phyloP scores from a whole-genome alignment of 2,888 invertebrate genomes.

The Elegia similella region DNA sequence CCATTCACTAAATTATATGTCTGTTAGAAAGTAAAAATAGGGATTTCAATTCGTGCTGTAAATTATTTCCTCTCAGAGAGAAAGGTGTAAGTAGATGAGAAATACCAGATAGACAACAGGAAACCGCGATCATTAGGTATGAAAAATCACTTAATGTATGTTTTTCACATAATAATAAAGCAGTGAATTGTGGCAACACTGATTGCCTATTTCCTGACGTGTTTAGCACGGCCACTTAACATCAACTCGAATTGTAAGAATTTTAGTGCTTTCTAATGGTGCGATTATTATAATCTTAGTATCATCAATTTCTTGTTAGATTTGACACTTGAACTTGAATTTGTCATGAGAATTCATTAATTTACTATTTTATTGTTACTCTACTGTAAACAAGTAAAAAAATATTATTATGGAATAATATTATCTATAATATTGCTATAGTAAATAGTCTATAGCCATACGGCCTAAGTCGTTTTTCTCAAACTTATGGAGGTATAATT shows the following conservation, averaged over 20 bases:
- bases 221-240: conserved; percentile 25
- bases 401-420: too few species aligned
- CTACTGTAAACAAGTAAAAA: too few species aligned
- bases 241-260: background rate
- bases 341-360: too few species aligned
- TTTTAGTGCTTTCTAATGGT: conserved; percentile 6
- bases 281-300: background rate
- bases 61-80: conserved; percentile 58
- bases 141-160: background rate
- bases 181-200: conserved; percentile 52
- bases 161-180: too few species aligned
- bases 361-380: background rate
- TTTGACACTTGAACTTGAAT: too few species aligned
- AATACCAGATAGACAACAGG: conserved; percentile 36
- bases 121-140: conserved; percentile 26
- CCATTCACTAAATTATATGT: conserved; percentile 70
- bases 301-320: background rate
- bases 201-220: conserved; percentile 54
- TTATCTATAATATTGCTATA: too few species aligned
- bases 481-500: too few species aligned
- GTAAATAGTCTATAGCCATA: too few species aligned
- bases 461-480: too few species aligned
- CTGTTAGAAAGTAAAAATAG: conserved; percentile 62
- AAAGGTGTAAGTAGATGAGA: conserved; percentile 49
- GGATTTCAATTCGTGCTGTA: conserved; percentile 53